Evolutionary conservation across 2,888 invertebrate species (phyloP), one percentile per base, ranked within the genome.

Genomic region (Chalcis sispes): DNA sequence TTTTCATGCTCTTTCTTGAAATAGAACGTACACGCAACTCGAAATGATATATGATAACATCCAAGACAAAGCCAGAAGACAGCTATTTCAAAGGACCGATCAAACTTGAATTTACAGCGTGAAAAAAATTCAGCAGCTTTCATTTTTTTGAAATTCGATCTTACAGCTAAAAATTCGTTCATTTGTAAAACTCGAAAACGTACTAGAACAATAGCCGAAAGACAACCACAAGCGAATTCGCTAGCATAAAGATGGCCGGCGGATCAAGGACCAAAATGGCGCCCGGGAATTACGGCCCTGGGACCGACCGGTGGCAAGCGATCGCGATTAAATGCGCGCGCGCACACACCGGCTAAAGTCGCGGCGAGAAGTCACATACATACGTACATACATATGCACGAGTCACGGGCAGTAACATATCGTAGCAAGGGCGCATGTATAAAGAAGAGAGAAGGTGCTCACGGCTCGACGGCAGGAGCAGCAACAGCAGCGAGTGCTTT

Each of bases 251-350:
- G 27, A n/a, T n/a, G 42, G 25, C 54, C n/a, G n/a, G n/a, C n/a
- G n/a, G 27, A 15, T 32, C 32, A 56, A 58, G 72, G 54, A 72
- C 64, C 72, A 64, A 64, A 72, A 72, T 72, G 72, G 71, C 71
- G 71, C 29, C 71, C 18, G 61, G 40, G 18, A 59, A 52, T 40
- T 23, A 61, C 62, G 71, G 59, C 54, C 52, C 71, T 29, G 62
- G 58, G 48, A 48, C 59, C 59, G 5, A 15, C 1, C 10, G 40
- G 8, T n/a, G n/a, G 50, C 52, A 40, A 50, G 27, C 48, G 20
- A 48, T 58, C 42, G 59, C 48, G 48, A 59, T 32, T 32, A 48
- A 59, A 48, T n/a, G 32, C 56, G 56, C n/a, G 36, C 4, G n/a
- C n/a, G n/a, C n/a, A n/a, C n/a, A n/a, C n/a, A n/a, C n/a, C n/a